A percentile compares a stretch with the other conserved stretches of the same genome.
phyloP scores from a whole-genome alignment of 1,140 invertebrate genomes.

The Magallana ariakensis region DNA sequence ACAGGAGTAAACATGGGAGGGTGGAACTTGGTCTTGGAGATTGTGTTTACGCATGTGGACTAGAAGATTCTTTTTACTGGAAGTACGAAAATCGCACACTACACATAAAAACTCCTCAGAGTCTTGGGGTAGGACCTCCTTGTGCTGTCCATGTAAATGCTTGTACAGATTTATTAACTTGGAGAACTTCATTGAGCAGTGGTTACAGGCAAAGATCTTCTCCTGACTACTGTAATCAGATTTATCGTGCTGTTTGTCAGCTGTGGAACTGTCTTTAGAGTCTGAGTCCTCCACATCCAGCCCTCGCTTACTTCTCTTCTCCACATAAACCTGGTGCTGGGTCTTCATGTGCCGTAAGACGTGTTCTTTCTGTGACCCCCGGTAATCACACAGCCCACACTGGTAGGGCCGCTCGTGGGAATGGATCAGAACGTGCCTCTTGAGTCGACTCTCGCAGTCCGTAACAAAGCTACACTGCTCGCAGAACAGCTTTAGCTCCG shows the following conservation, averaged over 20 bases:
- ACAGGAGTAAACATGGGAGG: slow-evolving; percentile 77
- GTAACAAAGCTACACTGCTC: slow-evolving; percentile 78
- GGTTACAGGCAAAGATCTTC: slow-evolving; percentile 78
- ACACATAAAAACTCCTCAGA: slow-evolving; percentile 73
- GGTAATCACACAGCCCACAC: slow-evolving; percentile 76
- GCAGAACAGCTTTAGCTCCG: slow-evolving; percentile 78
- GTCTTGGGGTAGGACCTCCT: slow-evolving; percentile 69
- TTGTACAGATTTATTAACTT: slow-evolving; percentile 78
- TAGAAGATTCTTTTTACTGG: slow-evolving; percentile 75
- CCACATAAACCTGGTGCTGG: slow-evolving; percentile 72
- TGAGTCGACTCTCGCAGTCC: slow-evolving; percentile 76
- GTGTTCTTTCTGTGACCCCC: slow-evolving; percentile 77
- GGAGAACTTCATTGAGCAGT: slow-evolving; percentile 78
- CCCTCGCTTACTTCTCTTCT: slow-evolving; percentile 52
- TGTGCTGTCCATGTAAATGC: slow-evolving; percentile 77
- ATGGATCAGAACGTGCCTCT: slow-evolving; percentile 75
- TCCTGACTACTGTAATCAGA: slow-evolving; percentile 72
- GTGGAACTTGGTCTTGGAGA: slow-evolving; percentile 71
- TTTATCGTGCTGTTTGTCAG: slow-evolving; percentile 52
- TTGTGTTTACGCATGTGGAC: slow-evolving; percentile 79
- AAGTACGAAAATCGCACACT: slow-evolving; percentile 76
- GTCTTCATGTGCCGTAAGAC: slow-evolving; percentile 75
- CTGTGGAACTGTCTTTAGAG: slow-evolving; percentile 40
- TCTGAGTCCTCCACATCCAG: slow-evolving; percentile 54
- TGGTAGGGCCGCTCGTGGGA: slow-evolving; percentile 76